A percentile compares a stretch with the other conserved stretches of the same genome.
These are phyloP conservation scores for Setophaga coronata DNA, from an alignment of 2,113 vertebrate species.

Conservation along the genomic window DNA sequence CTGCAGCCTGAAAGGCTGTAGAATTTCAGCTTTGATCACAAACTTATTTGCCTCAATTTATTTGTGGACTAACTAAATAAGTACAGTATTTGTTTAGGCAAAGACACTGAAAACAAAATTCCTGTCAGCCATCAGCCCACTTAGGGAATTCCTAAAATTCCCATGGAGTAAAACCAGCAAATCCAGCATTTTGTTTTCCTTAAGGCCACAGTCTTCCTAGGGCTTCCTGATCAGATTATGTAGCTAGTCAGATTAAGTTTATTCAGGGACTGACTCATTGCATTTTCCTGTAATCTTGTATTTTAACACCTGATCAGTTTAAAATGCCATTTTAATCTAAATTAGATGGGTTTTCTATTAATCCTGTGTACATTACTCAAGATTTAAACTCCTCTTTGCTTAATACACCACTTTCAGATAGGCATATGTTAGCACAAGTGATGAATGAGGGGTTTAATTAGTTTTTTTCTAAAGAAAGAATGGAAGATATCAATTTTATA, in stretches of 20 bases:
- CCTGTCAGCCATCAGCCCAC: neutral
- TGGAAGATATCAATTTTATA: slow-evolving; percentile 28
- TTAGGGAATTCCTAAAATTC: neutral
- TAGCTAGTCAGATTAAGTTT: neutral
- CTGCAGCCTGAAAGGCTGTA: neutral
- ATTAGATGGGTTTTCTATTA: neutral
- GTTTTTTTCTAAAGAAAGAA: slow-evolving; percentile 35
- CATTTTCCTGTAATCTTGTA: neutral
- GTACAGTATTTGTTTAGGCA: neutral
- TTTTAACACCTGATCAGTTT: neutral
- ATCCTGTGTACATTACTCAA: slow-evolving; percentile 1
- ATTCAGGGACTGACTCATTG: neutral
- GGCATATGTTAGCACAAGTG: slow-evolving; percentile 11
- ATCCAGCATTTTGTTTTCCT: neutral
- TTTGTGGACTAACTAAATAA: neutral
- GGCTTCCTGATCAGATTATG: neutral
- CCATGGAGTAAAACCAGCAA: neutral
- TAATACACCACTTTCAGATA: slow-evolving; percentile 20
- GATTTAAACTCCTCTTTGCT: slow-evolving; percentile 33
- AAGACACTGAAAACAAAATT: neutral
- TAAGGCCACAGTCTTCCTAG: neutral
- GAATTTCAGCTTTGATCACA: neutral
- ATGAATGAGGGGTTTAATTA: slow-evolving; percentile 26
- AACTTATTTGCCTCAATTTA: neutral
- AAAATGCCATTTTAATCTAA: neutral